Evolutionary conservation across 2,113 vertebrate genomes (phyloP).

Genomic region (Neofelis nebulosa): DNA sequence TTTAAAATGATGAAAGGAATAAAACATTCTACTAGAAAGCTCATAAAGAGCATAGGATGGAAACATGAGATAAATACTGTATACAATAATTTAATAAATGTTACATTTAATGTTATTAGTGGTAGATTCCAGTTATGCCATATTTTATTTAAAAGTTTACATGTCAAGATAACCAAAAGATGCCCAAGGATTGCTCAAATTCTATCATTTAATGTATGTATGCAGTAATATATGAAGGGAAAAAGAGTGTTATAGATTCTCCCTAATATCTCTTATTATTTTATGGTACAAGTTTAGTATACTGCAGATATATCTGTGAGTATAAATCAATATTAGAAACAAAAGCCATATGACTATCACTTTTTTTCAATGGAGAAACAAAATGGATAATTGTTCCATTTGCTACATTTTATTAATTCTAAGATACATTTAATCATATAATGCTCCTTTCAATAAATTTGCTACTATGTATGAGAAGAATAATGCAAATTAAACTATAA

Average conservation of each 20-base stretch:
- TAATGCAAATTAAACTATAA: neutral
- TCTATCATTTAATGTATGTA: neutral
- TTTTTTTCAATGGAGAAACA: neutral
- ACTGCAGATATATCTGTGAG: neutral
- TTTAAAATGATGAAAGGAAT: neutral
- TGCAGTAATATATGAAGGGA: neutral
- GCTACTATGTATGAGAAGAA: neutral
- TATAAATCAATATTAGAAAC: neutral
- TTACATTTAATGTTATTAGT: neutral
- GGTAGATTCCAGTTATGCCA: neutral
- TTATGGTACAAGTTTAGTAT: neutral
- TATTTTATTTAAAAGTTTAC: neutral
- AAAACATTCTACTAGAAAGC: neutral
- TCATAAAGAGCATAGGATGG: neutral
- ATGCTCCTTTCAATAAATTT: neutral
- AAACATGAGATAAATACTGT: neutral
- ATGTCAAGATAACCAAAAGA: neutral
- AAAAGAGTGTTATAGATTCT: neutral
- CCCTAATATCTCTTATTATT: neutral
- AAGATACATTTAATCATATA: constrained; percentile 20
- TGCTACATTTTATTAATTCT: neutral
- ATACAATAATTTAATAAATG: neutral
- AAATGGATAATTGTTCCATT: neutral
- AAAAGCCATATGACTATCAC: neutral
- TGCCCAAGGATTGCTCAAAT: neutral